A percentile compares a stretch with the other conserved stretches of the same genome.
Evolutionary conservation across 2,113 vertebrate genomes (phyloP).

Genomic region (Scytalopus superciliaris): DNA sequence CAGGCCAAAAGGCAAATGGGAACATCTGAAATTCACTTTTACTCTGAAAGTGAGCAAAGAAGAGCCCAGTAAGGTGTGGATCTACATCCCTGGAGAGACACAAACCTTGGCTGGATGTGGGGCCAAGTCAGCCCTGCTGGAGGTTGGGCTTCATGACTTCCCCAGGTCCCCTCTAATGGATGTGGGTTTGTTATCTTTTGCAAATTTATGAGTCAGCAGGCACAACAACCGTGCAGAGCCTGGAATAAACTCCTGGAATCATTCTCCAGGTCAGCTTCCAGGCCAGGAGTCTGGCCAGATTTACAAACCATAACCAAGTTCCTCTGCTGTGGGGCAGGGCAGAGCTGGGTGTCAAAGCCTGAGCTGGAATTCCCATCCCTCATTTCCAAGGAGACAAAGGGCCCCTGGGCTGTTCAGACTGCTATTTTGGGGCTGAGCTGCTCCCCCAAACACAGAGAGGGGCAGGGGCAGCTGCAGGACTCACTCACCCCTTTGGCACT

Average conservation of each 20-base stretch:
- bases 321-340: background rate
- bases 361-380: background rate
- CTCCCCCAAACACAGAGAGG: background rate
- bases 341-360: background rate
- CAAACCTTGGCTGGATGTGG: background rate
- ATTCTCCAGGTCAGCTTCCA: background rate
- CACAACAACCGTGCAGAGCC: background rate
- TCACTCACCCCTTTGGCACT: slow-evolving; percentile 88
- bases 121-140: background rate
- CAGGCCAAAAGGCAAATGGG: background rate
- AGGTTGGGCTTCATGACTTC: background rate
- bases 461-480: background rate
- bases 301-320: background rate
- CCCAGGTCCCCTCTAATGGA: background rate
- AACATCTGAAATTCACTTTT: background rate
- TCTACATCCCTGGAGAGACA: background rate
- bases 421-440: background rate
- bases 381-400: background rate
- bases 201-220: background rate
- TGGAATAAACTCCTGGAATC: background rate
- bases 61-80: background rate
- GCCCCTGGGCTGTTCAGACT: background rate
- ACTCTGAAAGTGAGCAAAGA: background rate
- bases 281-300: background rate
- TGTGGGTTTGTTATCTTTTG: rapidly evolving